These are phyloP conservation scores for Oophaga sylvatica DNA, from an alignment of 2,797 vertebrate species.

Conservation along the genomic window DNA sequence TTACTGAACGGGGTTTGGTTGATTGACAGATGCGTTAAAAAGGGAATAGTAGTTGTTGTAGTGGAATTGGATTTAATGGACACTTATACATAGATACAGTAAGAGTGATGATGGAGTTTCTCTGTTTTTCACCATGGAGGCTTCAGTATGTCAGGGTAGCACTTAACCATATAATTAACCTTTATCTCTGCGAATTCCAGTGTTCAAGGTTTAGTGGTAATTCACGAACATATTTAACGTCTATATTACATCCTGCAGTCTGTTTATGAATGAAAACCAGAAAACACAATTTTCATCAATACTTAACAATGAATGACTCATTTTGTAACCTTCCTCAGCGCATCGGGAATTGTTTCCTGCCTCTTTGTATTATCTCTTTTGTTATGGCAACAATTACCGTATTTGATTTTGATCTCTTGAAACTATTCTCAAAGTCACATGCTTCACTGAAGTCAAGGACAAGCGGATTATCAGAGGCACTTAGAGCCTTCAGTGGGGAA, in stretches of 20 bases:
- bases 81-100: neutral
- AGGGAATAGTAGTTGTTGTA: no score
- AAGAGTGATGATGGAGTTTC: neutral
- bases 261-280: slow-evolving; percentile 4
- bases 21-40: no score
- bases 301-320: neutral
- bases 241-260: neutral
- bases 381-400: slow-evolving; percentile 21
- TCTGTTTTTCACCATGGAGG: neutral
- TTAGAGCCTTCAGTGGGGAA: slow-evolving; percentile 23
- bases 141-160: neutral
- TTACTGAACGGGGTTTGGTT: no score
- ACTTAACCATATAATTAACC: neutral
- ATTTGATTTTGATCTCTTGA: slow-evolving; percentile 23
- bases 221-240: slow-evolving; percentile 2
- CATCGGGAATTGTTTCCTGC: neutral
- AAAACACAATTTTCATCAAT: slow-evolving; percentile 18
- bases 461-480: neutral
- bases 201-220: slow-evolving; percentile 1
- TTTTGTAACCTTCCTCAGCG: neutral
- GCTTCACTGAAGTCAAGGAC: slow-evolving; percentile 35
- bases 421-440: slow-evolving; percentile 14
- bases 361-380: slow-evolving; percentile 22
- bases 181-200: neutral
- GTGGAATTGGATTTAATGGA: neutral